These are phyloP conservation scores for Microcebus lehilahytsara DNA, from an alignment of 2,113 vertebrate species.

Conservation along the genomic window DNA sequence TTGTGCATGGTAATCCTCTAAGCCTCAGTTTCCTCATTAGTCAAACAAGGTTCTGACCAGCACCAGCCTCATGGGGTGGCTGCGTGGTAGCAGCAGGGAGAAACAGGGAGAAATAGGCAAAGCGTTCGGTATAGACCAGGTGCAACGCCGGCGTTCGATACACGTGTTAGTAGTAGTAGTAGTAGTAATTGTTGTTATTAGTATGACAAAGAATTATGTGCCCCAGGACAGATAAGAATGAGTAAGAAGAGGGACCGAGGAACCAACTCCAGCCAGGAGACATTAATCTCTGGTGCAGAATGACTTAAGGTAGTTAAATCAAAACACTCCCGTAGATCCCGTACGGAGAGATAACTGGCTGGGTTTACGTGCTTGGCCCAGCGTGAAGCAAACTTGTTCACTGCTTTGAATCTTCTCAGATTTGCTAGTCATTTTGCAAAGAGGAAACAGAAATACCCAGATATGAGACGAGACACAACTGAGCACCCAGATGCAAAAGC, in stretches of 20 bases:
- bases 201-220: neutral
- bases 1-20: neutral
- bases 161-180: neutral
- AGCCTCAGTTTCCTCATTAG: neutral
- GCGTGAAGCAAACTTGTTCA: neutral
- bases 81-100: neutral
- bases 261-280: neutral
- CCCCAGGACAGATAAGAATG: neutral
- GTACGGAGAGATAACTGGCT: neutral
- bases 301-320: neutral
- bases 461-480: neutral
- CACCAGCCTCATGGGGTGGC: neutral
- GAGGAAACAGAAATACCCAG: neutral
- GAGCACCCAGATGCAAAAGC: neutral
- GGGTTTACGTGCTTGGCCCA: too few relatives aligned
- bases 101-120: neutral
- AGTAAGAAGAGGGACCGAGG: neutral
- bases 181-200: neutral
- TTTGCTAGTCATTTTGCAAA: neutral
- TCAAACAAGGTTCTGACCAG: neutral
- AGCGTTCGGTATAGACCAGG: neutral
- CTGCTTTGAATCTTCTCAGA: neutral
- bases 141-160: rapidly evolving
- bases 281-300: neutral
- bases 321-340: neutral